phyloP scores from a whole-genome alignment of 2,888 invertebrate species.

The Euzetes globulus region DNA sequence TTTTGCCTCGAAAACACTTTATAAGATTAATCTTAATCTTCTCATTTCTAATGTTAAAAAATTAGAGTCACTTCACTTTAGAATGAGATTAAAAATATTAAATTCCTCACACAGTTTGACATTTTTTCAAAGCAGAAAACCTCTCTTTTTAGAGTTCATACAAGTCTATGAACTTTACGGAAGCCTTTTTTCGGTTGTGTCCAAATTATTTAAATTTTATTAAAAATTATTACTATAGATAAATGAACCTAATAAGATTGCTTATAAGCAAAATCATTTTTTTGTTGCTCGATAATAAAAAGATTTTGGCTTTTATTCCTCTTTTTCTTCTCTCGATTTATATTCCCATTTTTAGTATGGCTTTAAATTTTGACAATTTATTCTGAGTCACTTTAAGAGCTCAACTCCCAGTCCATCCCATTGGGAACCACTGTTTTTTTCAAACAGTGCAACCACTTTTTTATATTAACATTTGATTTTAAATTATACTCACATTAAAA shows the following conservation, averaged over 20 bases:
- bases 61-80: background rate
- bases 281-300: background rate
- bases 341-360: background rate
- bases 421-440: background rate
- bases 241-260: background rate
- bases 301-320: background rate
- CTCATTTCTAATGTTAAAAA: background rate
- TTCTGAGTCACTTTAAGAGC: background rate
- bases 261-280: background rate
- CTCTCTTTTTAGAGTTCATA: background rate
- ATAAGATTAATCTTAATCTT: background rate
- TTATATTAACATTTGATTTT: too few relatives aligned
- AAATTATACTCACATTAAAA: too few relatives aligned
- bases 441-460: too few relatives aligned
- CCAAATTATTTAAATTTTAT: constrained; percentile 5
- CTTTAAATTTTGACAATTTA: constrained; percentile 3
- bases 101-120: constrained; percentile 2
- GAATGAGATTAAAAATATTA: background rate
- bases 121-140: background rate
- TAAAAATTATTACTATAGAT: background rate
- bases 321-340: background rate
- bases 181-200: constrained; percentile 2
- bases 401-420: background rate
- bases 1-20: background rate
- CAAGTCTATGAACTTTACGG: constrained; percentile 1